Base-by-base conservation (phyloP, 2,113 vertebrate genomes). In the Rhinolophus sinicus region DNA sequence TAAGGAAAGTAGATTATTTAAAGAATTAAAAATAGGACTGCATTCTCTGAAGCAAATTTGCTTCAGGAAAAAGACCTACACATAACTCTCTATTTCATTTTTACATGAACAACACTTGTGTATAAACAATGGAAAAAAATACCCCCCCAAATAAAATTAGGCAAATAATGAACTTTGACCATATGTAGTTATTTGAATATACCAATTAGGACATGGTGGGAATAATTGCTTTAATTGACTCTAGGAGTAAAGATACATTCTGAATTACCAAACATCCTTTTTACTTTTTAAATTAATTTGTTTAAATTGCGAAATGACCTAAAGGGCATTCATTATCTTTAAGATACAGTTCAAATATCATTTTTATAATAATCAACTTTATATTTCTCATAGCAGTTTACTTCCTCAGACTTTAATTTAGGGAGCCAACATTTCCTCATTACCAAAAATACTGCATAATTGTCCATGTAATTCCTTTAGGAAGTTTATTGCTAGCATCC, bases 371-470 rank as follows among this genome's bases (percentile, higher is more conserved):
- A 77, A 96, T 81, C 35, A 72, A 65, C 54, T 93, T 93, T 73
- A 83, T 96, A 97, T 88, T 78, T 89, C 96, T 97, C 86, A 40
- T 89, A 97, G 94, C 90, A 96, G 95, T 98, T 98, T 98, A 97
- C 96, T 97, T 98, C 89, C 72, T 94, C 97, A 97, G 97, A 97
- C 84, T 98, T 97, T 94, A 96, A 96, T 98, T 98, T 97, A 98
- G 78, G 80, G 67, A 98, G 86, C 1, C 96, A 94, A 96, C 95
- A 98, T 97, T 98, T 98, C 95, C 97, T 98, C 94, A 97, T 98
- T 98, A 98, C 89, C 97, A 95, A 97, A 98, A 98, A 98, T 97
- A 96, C 52, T 95, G 0, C 13, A 92, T 98, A 98, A 98, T 97
- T 97, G 86, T 97, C 88, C 93, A 81, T 85, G 62, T 96, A 97